Evolutionary conservation across 2,113 vertebrate species (phyloP), one percentile per base, ranked within the genome.

Genomic region (Plotosus lineatus): DNA sequence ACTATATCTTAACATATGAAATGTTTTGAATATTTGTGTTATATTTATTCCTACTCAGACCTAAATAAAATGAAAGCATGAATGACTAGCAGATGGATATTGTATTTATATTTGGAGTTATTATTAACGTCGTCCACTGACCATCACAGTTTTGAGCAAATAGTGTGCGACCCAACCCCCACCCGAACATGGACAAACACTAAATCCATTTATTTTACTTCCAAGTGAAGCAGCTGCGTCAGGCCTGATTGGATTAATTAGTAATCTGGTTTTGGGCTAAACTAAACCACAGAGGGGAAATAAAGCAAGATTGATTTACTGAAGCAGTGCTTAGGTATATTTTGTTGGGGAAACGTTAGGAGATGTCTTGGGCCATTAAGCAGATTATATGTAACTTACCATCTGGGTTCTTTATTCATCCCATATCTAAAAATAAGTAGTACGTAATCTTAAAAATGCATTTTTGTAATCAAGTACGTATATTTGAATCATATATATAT

Each of bases 211-310:
- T 88, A 80, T 83, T 84, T 85, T 84, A 84, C 87, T 85, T 86
- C 65, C 79, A 42, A 80, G 66, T 82, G 78, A 85, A 68, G 84
- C 86, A 85, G 86, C 88, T 90, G 90, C 86, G 87, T 82, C 87
- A 83, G 56, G 60, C 53, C 46, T 90, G 89, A 91, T 88, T 88
- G 82, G 85, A 88, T 91, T 87, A 84, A 86, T 92, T 90, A 89
- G 85, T 65, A 83, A 83, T 76, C 72, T 76, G 87, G 76, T 82
- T 87, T 82, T 88, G 81, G 75, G 77, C 38, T 31, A 46, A 75
- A 75, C 84, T 50, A 84, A 75, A 74, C 53, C 40, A 42, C 69
- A 83, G 75, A 17, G 51, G 76, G 53, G 74, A 48, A 68, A 73
- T 75, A 55, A 77, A 84, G 58, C 46, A 44, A 33, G 53, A 55